A percentile compares a stretch with the other conserved stretches of the same genome.
Conservation (phyloP, 2,888 invertebrate species). For the Acleris sparsana region DNA sequence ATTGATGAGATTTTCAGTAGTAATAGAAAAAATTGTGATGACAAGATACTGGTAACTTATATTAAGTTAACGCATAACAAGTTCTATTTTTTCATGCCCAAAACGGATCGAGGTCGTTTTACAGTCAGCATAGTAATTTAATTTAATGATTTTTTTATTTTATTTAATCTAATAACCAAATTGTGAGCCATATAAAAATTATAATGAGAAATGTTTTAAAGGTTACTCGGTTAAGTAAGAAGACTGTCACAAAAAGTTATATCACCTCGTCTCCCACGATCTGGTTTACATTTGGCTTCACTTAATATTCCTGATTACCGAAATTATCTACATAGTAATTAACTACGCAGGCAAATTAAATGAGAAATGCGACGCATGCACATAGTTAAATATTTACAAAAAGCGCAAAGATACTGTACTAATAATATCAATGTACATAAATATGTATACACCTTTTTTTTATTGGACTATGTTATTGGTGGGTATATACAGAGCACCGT, state of each 20-base stretch:
- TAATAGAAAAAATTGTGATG: too few species aligned
- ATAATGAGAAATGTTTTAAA: slow-evolving; percentile 15
- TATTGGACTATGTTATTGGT: too few species aligned
- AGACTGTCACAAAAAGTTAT: slow-evolving; percentile 21
- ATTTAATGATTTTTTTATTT: slow-evolving; percentile 14
- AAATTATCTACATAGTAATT: slow-evolving; percentile 18
- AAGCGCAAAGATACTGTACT: not conserved
- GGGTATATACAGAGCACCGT: too few species aligned
- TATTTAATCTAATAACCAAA: slow-evolving; percentile 15
- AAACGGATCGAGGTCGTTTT: slow-evolving; percentile 16
- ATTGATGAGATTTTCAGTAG: too few species aligned
- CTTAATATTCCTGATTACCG: slow-evolving; percentile 13
- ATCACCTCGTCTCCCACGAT: slow-evolving; percentile 26
- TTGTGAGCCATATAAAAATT: slow-evolving; percentile 13
- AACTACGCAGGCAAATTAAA: not conserved
- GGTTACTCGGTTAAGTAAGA: slow-evolving; percentile 19
- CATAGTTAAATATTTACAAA: not conserved
- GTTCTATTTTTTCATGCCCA: slow-evolving; percentile 1
- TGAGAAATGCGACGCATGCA: too few species aligned
- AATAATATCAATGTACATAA: too few species aligned
- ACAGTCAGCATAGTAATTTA: not conserved
- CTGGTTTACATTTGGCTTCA: slow-evolving; percentile 23
- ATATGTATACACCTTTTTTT: too few species aligned
- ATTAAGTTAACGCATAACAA: not conserved
- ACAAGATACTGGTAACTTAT: too few species aligned